Evolutionary conservation across 2,888 invertebrate species (phyloP).

Genomic region (Ornithoptera alexandrae): DNA sequence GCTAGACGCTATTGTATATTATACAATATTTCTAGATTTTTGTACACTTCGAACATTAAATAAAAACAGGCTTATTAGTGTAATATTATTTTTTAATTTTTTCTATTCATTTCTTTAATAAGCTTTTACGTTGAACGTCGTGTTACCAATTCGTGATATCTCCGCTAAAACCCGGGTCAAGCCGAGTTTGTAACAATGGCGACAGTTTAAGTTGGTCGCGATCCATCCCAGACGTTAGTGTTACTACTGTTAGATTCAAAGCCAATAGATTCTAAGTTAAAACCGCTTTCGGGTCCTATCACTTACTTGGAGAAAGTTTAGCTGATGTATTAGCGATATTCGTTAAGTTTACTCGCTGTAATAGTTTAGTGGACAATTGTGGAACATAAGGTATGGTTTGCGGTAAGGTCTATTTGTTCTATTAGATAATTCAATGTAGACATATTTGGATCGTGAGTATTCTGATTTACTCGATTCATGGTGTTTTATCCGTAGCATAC

Average conservation of each 20-base stretch:
- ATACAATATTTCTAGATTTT: too few species aligned
- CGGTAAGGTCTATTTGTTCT: conserved; percentile 51
- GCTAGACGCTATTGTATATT: too few species aligned
- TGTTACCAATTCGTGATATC: conserved; percentile 57
- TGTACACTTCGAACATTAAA: too few species aligned
- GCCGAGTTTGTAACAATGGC: conserved; percentile 62
- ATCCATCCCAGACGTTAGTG: conserved; percentile 46
- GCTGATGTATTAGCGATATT: conserved; percentile 66
- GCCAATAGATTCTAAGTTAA: conserved; percentile 33
- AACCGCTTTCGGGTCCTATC: conserved; percentile 33
- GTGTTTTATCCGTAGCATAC: too few species aligned
- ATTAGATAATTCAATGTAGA: conserved; percentile 42
- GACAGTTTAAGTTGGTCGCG: conserved; percentile 66
- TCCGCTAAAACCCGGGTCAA: conserved; percentile 53
- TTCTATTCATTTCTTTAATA: conserved; percentile 49
- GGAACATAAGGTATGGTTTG: conserved; percentile 46
- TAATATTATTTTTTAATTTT: background rate
- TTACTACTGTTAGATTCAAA: conserved; percentile 58
- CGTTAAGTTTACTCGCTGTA: conserved; percentile 68
- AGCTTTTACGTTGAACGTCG: conserved; percentile 74
- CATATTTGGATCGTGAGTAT: background rate
- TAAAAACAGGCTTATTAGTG: background rate
- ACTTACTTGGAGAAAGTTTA: conserved; percentile 49
- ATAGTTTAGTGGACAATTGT: conserved; percentile 62
- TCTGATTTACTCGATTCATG: too few species aligned